Base-by-base conservation (phyloP, 2,797 vertebrate species). In the Okamejei kenojei region DNA sequence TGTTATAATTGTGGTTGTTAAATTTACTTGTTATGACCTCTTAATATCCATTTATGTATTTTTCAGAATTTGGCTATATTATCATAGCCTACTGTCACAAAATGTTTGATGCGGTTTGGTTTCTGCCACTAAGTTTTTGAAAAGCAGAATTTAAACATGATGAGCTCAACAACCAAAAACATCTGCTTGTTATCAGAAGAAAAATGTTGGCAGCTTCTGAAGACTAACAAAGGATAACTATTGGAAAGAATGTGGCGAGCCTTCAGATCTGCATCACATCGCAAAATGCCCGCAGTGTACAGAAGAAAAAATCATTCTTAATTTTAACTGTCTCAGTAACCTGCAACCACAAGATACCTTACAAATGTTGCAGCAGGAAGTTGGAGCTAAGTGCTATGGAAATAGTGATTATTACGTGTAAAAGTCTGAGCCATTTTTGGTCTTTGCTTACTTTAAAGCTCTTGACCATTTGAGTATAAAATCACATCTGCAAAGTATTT, bases 401-500 rank as follows among this genome's bases (percentile, higher is more conserved):
- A 21, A 68, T 15, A 1, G 58, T 88, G 61, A 32, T 68, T 84
- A 61, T 88, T 88, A 32, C 21, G 17, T 68, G n/a, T 21, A 21
- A 17, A 68, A 7, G 21, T 35, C 63, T 68, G 84, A 88, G 63
- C 63, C 63, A 35, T n/a, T 23, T 88, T 65, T 68, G 17, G n/a
- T 68, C 61, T 88, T 68, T 35, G 63, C 63, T 88, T 88, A 68
- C 35, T 21, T 88, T 88, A 68, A 88, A 88, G 84, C 84, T 65
- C n/a, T 84, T 84, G 13, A 32, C 58, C 58, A 32, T 86, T 74
- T 29, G 13, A 86, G 82, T n/a, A 63, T 32, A 1, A 13, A 63
- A 65, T 88, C 61, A 13, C 81, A 84, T 15, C 54, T 84, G 81
- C 26, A 84, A 38, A 29, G 58, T n/a, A 23, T 84, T 61, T 88